Evolutionary conservation across 2,888 invertebrate species (phyloP), one percentile per base, ranked within the genome.

Genomic region (Tiliacea citrago): DNA sequence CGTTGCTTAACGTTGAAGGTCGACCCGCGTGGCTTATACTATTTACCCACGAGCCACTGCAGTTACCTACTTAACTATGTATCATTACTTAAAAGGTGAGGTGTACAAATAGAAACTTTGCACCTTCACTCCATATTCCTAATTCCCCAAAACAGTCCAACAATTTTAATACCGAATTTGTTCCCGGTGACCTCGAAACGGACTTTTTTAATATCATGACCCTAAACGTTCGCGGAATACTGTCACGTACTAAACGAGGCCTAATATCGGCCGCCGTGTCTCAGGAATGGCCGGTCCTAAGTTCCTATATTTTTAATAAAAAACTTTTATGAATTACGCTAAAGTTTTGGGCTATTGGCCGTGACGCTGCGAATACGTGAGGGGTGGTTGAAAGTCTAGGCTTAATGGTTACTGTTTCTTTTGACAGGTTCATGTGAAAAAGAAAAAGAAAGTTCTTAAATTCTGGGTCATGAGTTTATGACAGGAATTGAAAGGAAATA

Each of bases 301-400:
- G 85, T 77, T 85, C 82, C 81, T 85, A 82, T 89, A 84, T 90
- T 93, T 93, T 93, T 93, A 92, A 92, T 92, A 93, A 92, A 93
- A 93, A 93, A 82, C 87, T 92, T 93, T 90, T 70, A 83, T 86
- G 83, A 86, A 86, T 86, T 85, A 78, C 83, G 72, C 60, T 62
- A 21, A 77, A 77, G 67, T 85, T 82, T 57, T 24, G 24, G 65
- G 60, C 47, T 63, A 63, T 53, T 35, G 67, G 67, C n/a, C 51
- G 47, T 85, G 79, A 83, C 63, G 66, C 0, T 9, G 73, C 51
- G 53, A 70, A 67, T 61, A 83, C 61, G 72, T 77, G 63, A 61
- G 13, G 13, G 13, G 39, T 24, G 21, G 39, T 60, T 51, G 39
- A 5, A 8, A 35, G 51, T 49, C 47, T 68, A 68, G 24, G 29